A percentile compares a stretch with the other conserved stretches of the same genome.
These are phyloP conservation scores for Centropus unirufus DNA, from an alignment of 2,113 vertebrate species.

Conservation along the genomic window DNA sequence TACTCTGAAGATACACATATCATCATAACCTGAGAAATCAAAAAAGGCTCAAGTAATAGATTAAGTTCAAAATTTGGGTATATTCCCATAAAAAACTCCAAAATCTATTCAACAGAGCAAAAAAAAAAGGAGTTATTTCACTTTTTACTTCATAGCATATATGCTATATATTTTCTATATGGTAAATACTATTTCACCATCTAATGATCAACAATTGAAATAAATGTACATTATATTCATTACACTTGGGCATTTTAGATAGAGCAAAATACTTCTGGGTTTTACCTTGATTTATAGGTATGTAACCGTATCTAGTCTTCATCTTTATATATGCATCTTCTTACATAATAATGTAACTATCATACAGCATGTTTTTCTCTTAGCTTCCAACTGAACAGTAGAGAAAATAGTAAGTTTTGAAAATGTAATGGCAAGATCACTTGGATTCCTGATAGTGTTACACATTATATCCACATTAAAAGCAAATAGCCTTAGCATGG, in stretches of 20 bases:
- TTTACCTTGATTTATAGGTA: background rate
- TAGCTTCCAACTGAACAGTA: slow-evolving; percentile 1
- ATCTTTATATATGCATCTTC: background rate
- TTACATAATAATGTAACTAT: background rate
- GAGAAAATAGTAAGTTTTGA: background rate
- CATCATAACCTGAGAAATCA: background rate
- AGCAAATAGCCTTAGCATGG: slow-evolving; percentile 46
- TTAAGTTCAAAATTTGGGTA: background rate
- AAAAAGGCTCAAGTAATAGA: background rate
- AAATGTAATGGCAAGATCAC: slow-evolving; percentile 39
- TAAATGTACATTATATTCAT: background rate
- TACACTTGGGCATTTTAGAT: background rate
- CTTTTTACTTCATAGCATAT: background rate
- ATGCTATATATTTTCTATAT: background rate
- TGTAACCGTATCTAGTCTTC: background rate
- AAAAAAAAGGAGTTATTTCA: background rate
- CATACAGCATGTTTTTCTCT: background rate
- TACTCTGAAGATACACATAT: accelerated
- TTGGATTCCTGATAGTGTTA: slow-evolving; percentile 33
- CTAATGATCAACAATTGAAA: background rate
- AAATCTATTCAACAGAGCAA: background rate
- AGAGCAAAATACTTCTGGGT: background rate
- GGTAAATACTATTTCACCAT: background rate
- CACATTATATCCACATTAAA: slow-evolving; percentile 47
- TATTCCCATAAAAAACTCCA: background rate